Evolutionary conservation across 2,888 invertebrate species (phyloP), one percentile per base, ranked within the genome.

Genomic region (Carcina quercana): DNA sequence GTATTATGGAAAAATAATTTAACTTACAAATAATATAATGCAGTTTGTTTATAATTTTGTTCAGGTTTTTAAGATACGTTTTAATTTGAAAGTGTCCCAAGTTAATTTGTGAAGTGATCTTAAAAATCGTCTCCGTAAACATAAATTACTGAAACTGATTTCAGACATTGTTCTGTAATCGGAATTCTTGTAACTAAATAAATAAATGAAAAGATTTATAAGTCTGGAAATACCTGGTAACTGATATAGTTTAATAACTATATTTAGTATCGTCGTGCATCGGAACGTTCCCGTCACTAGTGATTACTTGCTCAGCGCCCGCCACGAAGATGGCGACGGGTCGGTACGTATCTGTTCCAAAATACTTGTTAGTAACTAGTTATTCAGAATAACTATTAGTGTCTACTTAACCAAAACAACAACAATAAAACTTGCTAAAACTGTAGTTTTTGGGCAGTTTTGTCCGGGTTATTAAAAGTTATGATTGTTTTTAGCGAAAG

Each of bases 291-390:
- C 5, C 17, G 17, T 17, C 17, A 17, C 5, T 5, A 17, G 17
- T 17, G 5, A 5, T 5, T 17, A 17, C n/a, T n/a, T 19, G 5
- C 19, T 19, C 19, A 19, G 2, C 2, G 5, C 17, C 22, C 22
- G 22, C 13, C 25, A 25, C 10, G 22, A 26, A 26, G 15, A 37
- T 33, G 37, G 33, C 33, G 37, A 15, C 24, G 27, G 24, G 15
- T 30, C 37, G 33, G 37, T 37, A 33, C 33, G 37, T 37, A 33
- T 30, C 29, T 30, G 37, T 33, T 36, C 20, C 28, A 36, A 25
- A 30, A 30, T 30, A 30, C 30, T n/a, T 11, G 20, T 28, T 29
- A 25, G 26, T 29, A 32, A 36, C 36, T 33, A 13, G 25, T 24
- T 19, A 15, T n/a, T n/a, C 25, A 19, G 17, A 26, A 25, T 19